These are phyloP conservation scores for Cephalotes varians DNA, from an alignment of 2,888 invertebrate genomes.

Conservation along the genomic window DNA sequence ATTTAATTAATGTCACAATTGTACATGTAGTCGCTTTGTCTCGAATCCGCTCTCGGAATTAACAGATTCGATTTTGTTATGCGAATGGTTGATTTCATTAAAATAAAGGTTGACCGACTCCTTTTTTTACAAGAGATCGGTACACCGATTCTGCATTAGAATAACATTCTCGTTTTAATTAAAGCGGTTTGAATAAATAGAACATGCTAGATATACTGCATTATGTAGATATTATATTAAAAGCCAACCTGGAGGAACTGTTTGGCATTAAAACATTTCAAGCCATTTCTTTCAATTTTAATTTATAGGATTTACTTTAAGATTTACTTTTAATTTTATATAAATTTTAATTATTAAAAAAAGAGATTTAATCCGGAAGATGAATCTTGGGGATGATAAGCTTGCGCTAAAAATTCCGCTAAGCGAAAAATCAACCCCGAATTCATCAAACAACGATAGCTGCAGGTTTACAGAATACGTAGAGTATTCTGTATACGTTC, in stretches of 20 bases:
- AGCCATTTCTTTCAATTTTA: neutral
- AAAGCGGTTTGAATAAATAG: constrained; percentile 24
- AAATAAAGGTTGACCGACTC: neutral
- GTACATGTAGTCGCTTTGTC: neutral
- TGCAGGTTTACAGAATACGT: constrained; percentile 7
- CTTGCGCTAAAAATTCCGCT: neutral
- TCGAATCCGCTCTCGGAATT: neutral
- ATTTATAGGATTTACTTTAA: neutral
- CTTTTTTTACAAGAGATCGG: constrained; percentile 21
- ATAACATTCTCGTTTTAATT: constrained; percentile 49
- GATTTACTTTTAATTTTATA: constrained; percentile 10
- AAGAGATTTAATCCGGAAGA: neutral
- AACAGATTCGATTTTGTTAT: constrained; percentile 33
- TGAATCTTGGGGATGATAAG: neutral
- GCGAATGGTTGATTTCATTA: constrained; percentile 43
- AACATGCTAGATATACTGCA: neutral
- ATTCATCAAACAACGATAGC: constrained; percentile 23
- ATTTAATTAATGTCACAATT: neutral
- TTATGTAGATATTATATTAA: constrained; percentile 34
- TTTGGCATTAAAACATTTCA: neutral
- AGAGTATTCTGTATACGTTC: constrained; percentile 11
- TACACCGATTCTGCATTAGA: constrained; percentile 16
- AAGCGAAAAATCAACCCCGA: neutral
- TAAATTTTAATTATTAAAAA: neutral
- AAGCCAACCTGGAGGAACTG: neutral